Evolutionary conservation across 2,113 vertebrate genomes (phyloP), one percentile per base, ranked within the genome.

Genomic region (Emberiza fucata): DNA sequence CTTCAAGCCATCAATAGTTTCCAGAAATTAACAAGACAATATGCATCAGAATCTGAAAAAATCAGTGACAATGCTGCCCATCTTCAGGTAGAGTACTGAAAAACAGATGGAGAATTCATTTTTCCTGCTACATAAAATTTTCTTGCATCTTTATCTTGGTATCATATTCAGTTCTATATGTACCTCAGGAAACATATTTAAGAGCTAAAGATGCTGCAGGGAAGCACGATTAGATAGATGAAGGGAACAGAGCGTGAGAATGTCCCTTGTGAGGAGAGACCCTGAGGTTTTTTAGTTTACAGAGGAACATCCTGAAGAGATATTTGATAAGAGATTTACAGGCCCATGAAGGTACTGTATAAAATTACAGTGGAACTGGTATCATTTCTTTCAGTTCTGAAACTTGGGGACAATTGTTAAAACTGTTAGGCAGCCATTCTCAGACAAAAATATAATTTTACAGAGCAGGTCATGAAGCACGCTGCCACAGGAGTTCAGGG

Each of bases 51-150:
- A 80, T 29, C 22, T 42, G 27, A 66, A 71, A 64, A 70, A n/a
- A 5, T 15, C 25, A 25, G 12, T 3, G 5, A 29, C 40, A 70
- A 1, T 11, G 18, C 6, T 65, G 25, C 14, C 24, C 0, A 0
- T 40, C 16, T n/a, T 39, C 31, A 35, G 9, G 18, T 48, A 28
- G 3, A 6, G 4, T 47, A 22, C 6, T 33, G 21, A 42, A 86
- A 90, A 59, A 1, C 17, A 44, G 20, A 31, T 24, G 7, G 14
- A 51, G 7, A 14, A 27, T 21, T 31, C 1, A 6, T 63, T 63
- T 77, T 51, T 37, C 9, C 12, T 57, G 10, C 23, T 57, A 25
- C 18, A 23, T 45, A 33, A 69, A 48, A 33, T 53, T 54, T 68
- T 66, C 5, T 31, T 87, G 25, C 28, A 24, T 47, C 23, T 15